phyloP scores from a whole-genome alignment of 2,888 invertebrate genomes.

The Sphinx pinastri region DNA sequence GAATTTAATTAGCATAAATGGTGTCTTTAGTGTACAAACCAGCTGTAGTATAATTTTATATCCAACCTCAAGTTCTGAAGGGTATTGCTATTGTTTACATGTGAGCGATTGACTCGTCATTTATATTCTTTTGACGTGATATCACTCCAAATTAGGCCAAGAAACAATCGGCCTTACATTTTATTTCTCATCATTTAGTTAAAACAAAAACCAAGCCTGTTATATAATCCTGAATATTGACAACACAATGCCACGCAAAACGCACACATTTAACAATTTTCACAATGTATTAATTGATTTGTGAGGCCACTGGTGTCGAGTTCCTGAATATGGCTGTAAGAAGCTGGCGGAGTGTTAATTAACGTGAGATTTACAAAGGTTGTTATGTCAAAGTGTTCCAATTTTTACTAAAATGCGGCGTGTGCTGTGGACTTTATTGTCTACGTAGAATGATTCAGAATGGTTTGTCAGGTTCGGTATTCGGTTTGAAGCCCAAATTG shows the following conservation, averaged over 20 bases:
- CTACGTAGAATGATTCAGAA: not conserved
- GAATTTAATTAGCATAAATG: too few relatives aligned
- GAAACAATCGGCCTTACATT: too few relatives aligned
- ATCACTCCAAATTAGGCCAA: too few relatives aligned
- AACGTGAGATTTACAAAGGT: slow-evolving; percentile 22
- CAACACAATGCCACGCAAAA: not conserved
- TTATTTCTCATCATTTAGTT: too few relatives aligned
- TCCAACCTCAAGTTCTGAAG: too few relatives aligned
- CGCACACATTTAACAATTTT: not conserved
- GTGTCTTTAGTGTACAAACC: too few relatives aligned
- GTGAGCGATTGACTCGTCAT: too few relatives aligned
- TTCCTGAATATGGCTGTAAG: slow-evolving; percentile 13
- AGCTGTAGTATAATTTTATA: too few relatives aligned
- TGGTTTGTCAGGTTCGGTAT: slow-evolving; percentile 13
- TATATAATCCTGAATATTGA: slow-evolving; percentile 8
- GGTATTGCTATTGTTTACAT: too few relatives aligned
- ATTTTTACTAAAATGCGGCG: slow-evolving; percentile 24
- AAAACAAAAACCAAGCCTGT: too few relatives aligned
- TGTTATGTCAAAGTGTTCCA: slow-evolving; percentile 30
- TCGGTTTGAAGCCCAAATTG: slow-evolving; percentile 31
- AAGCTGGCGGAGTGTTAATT: slow-evolving; percentile 7
- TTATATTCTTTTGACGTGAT: too few relatives aligned
- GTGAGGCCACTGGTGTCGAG: not conserved
- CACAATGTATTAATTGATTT: not conserved
- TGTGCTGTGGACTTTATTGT: slow-evolving; percentile 6